Conservation (phyloP, 2,113 vertebrate species). For the Perognathus longimembris region DNA sequence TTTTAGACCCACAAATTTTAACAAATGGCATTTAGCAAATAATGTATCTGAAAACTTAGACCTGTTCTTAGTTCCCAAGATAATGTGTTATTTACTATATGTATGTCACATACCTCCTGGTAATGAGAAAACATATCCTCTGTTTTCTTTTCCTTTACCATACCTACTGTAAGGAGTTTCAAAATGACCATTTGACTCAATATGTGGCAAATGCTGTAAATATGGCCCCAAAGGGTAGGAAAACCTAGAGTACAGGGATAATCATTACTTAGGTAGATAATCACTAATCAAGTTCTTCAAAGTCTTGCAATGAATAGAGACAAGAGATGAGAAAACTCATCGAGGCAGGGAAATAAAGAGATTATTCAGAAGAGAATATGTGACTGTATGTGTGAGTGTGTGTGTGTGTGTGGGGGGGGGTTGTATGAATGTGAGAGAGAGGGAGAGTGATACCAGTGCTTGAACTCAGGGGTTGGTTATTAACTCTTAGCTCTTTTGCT, state of each 20-base stretch:
- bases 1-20: background rate
- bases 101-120: background rate
- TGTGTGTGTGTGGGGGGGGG: no score
- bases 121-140: background rate
- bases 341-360: background rate
- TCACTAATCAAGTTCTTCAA: background rate
- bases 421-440: no score
- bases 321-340: background rate
- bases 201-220: background rate
- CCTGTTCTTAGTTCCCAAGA: background rate
- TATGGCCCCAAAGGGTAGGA: background rate
- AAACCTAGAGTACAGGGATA: background rate
- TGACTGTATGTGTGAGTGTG: no score
- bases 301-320: background rate
- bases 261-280: background rate
- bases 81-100: background rate
- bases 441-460: no score
- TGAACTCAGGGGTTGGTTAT: no score
- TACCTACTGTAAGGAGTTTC: background rate
- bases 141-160: background rate
- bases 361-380: background rate
- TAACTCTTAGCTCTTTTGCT: no score
- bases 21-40: background rate
- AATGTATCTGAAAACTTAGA: background rate
- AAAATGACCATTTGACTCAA: background rate